Conservation (phyloP, 2,113 vertebrate genomes). For the Phocoena sinus region DNA sequence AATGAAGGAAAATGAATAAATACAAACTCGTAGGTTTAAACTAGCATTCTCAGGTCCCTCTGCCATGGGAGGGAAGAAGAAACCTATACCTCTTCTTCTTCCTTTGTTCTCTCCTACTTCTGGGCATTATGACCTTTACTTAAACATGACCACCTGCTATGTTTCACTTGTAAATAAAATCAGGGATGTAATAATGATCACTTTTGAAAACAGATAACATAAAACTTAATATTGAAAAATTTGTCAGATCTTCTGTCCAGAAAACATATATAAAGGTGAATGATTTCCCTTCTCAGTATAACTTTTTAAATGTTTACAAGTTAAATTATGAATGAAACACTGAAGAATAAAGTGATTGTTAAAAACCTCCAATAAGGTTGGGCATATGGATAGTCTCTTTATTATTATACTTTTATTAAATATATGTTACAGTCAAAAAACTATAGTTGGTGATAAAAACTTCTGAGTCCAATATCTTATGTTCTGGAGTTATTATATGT, state of each 20-base stretch:
- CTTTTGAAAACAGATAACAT: not conserved
- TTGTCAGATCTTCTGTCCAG: not conserved
- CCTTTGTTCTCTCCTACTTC: not conserved
- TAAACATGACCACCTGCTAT: not conserved
- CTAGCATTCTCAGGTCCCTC: not conserved
- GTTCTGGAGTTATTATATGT: not conserved
- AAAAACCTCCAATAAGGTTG: not conserved
- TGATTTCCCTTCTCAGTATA: not conserved
- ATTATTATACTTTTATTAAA: slow-evolving; percentile 8
- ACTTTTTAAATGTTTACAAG: not conserved
- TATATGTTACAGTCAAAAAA: not conserved
- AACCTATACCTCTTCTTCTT: not conserved
- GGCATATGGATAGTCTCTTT: not conserved
- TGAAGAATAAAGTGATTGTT: not conserved
- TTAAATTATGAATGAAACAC: slow-evolving; percentile 6
- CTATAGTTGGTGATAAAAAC: not conserved
- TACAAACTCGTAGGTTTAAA: not conserved
- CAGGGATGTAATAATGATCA: not conserved
- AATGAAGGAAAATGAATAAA: not conserved
- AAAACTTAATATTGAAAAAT: not conserved
- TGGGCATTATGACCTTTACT: not conserved
- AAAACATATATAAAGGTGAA: not conserved
- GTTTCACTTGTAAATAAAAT: not conserved
- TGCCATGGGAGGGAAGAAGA: not conserved
- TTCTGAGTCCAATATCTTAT: not conserved